Percentiles rank a stretch among this genome's conserved stretches.
These are phyloP conservation scores for Caretta caretta DNA, from an alignment of 2,113 vertebrate genomes.

Conservation along the genomic window DNA sequence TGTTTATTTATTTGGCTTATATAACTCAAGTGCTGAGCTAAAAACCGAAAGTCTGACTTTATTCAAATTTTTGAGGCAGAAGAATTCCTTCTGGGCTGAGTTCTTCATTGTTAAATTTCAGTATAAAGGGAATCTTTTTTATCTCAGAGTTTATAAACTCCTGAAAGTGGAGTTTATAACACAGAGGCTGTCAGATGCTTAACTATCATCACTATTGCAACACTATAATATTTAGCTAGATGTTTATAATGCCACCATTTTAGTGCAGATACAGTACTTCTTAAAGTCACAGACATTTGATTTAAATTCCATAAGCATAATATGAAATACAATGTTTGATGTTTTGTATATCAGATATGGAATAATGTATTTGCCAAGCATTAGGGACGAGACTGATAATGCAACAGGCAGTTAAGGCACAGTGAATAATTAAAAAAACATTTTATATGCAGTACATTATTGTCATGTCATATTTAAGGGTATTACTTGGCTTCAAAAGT, in stretches of 20 bases:
- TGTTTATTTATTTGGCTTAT: constrained; percentile 16
- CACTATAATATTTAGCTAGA: neutral
- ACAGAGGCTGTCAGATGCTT: constrained; percentile 3
- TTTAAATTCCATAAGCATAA: neutral
- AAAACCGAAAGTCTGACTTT: neutral
- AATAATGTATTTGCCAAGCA: neutral
- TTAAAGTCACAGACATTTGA: constrained; percentile 13
- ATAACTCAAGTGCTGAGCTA: neutral
- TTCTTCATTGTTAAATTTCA: constrained; percentile 16
- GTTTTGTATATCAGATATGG: neutral
- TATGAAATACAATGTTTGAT: neutral
- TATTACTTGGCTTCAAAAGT: constrained; percentile 39
- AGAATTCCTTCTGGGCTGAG: neutral
- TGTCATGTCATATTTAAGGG: constrained; percentile 36
- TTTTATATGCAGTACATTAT: constrained; percentile 1
- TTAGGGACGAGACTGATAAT: neutral
- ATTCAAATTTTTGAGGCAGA: neutral
- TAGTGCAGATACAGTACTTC: neutral
- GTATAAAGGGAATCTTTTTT: constrained; percentile 12
- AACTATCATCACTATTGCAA: neutral
- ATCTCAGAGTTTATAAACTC: constrained; percentile 26
- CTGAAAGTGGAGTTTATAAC: neutral
- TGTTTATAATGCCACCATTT: neutral
- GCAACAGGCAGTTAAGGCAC: constrained; percentile 21
- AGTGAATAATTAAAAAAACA: constrained; percentile 35